These are phyloP conservation scores for Mycteria americana DNA, from an alignment of 2,797 vertebrate genomes.

Conservation along the genomic window DNA sequence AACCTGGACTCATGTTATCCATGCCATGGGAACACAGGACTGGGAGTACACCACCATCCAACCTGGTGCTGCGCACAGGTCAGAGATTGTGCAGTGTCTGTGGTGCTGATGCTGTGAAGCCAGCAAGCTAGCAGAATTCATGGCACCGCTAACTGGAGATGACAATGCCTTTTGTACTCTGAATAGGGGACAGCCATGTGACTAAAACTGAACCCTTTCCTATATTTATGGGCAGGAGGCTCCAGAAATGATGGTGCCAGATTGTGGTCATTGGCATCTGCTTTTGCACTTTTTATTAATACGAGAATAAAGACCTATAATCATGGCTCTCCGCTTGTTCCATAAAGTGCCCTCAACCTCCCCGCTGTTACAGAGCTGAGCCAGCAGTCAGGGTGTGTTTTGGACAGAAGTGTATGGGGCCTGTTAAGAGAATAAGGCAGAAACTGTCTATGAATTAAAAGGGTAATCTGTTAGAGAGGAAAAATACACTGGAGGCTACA, in stretches of 20 bases:
- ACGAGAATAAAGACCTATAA: neutral
- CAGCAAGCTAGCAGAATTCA: neutral
- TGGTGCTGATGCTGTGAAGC: neutral
- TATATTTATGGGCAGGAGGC: neutral
- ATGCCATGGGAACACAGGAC: slow-evolving; percentile 7
- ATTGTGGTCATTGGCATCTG: neutral
- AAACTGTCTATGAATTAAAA: neutral
- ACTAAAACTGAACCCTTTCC: neutral
- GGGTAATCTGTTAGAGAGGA: neutral
- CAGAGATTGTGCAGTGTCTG: accelerated
- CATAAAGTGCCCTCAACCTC: neutral
- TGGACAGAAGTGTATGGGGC: neutral
- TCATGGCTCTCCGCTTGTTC: neutral
- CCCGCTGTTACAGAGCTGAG: neutral
- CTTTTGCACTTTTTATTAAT: neutral
- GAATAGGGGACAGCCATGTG: neutral
- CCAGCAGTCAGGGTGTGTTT: neutral
- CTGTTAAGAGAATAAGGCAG: neutral
- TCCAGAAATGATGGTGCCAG: neutral
- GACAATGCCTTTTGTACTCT: neutral
- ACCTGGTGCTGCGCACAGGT: neutral
- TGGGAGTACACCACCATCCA: neutral
- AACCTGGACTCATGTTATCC: neutral
- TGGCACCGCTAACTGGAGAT: neutral
- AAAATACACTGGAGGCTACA: neutral